Evolutionary conservation across 2,888 invertebrate species (phyloP), one percentile per base, ranked within the genome.

Genomic region (Lepeophtheirus nordmannii): DNA sequence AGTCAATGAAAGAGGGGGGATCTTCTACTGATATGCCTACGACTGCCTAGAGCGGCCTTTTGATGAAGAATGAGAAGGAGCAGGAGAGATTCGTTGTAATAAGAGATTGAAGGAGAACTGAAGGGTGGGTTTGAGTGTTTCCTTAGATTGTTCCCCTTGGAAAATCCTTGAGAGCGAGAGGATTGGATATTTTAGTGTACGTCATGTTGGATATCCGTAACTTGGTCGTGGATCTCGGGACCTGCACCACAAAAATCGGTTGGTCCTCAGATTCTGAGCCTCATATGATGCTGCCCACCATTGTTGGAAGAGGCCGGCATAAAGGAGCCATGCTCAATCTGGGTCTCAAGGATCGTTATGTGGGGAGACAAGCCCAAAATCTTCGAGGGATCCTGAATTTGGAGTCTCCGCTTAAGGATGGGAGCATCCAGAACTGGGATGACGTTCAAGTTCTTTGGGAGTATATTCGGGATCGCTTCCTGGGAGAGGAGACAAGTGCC

Each of bases 261-360:
- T 66, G 58, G 58, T 38, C 60, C 11, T 17, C 37, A 5, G 20
- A 46, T 10, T 17, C 20, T 11, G 30, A 59, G 22, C 66, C 66
- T 10, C 9, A n/a, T 22, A 17, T 40, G 17, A 23, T 41, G 14
- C 37, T 66, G 12, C 66, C 66, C 17, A 30, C 66, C 9, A 30
- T 66, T n/a, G 60, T 66, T 1, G 66, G 66, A 17, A 59, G 40
- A 20, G 66, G 66, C 10, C 23, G 66, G 12, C 66, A 66, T 30
- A 63, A 66, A 38, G 66, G 66, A 11, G 66, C 66, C 23, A 66
- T 66, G 66, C 39, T 23, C 8, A 46, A 30, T 14, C 60, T 66
- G 10, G 66, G 66, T 10, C 66, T 66, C 17, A 59, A 60, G 22
- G 66, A 66, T 22, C 30, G 20, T 10, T 66, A 66, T 20, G 60